Evolutionary conservation across 2,888 invertebrate genomes (phyloP), one percentile per base, ranked within the genome.

Genomic region (Eilema griseolum): DNA sequence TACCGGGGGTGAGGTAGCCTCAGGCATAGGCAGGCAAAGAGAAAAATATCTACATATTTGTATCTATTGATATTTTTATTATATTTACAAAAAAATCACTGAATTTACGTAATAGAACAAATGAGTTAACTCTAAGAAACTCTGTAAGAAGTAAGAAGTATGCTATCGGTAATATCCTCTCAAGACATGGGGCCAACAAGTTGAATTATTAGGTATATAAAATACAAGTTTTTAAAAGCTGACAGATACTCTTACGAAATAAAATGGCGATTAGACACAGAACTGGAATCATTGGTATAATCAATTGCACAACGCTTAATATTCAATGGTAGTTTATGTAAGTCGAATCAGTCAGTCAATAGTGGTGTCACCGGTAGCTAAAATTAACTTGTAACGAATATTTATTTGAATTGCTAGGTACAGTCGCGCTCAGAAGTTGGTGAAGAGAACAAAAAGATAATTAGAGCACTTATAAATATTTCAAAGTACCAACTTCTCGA

Each of bases 281-380:
- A n/a, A 52, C 52, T 52, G n/a, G 52, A 52, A 52, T 24, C 24
- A 26, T 59, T 11, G 10, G 52, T 20, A 52, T 52, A 52, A 52
- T 52, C 52, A n/a, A 52, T 52, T 52, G 52, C 77, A 80, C 80
- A 76, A 74, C 76, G 80, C 71, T 82, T 84, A 83, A 83, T 82
- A 77, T 78, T 77, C 78, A 79, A 76, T 66, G 78, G 81, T 84
- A 72, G 82, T 81, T 83, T 86, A 41, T 81, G 82, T 83, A 86
- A 81, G 85, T 81, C 80, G 82, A 82, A 76, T 77, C 72, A 52
- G n/a, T 52, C 52, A 52, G 52, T 52, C 52, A n/a, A n/a, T 7
- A 2, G 2, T n/a, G n/a, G 52, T 52, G 52, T 52, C 52, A 52
- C 52, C n/a, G 52, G 52, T 52, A 52, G 52, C 52, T 61, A 33